Conservation (phyloP, 2,888 invertebrate species). For the Dromius quadrimaculatus region DNA sequence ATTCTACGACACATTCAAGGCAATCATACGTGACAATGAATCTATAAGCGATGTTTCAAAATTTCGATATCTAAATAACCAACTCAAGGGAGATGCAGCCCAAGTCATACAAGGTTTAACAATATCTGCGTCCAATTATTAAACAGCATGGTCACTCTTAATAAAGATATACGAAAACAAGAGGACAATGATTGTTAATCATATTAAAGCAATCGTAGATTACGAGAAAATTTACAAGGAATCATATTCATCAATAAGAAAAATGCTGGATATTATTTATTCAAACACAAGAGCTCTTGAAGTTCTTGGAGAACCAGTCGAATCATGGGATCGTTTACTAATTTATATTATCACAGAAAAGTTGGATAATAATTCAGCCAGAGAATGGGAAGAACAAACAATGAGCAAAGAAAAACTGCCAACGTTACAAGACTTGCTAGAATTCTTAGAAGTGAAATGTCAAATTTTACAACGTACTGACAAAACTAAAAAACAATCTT, state of each 20-base stretch:
- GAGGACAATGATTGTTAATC: constrained; percentile 37
- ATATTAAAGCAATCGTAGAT: constrained; percentile 46
- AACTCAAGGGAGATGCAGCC: constrained; percentile 46
- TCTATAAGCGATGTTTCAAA: constrained; percentile 48
- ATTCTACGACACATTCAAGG: constrained; percentile 51
- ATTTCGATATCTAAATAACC: constrained; percentile 51
- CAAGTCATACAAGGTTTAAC: constrained; percentile 54
- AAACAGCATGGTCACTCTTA: constrained; percentile 51
- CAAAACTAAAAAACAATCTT: background rate
- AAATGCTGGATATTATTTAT: constrained; percentile 20
- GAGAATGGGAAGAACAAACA: constrained; percentile 53
- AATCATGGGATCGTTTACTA: constrained; percentile 32
- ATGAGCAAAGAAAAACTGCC: constrained; percentile 21
- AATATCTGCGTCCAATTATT: constrained; percentile 52
- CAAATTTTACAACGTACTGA: constrained; percentile 52
- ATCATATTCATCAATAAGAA: constrained; percentile 14
- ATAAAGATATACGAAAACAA: constrained; percentile 49
- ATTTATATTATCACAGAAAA: constrained; percentile 33
- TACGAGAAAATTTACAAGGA: constrained; percentile 25
- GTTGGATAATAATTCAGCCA: constrained; percentile 50
- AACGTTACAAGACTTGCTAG: constrained; percentile 42
- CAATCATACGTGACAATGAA: constrained; percentile 49
- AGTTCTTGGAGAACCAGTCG: constrained; percentile 32
- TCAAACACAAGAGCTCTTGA: constrained; percentile 38
- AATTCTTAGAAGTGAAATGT: constrained; percentile 52